These are phyloP conservation scores for Boloria selene DNA, from an alignment of 2,888 invertebrate species.

Conservation along the genomic window DNA sequence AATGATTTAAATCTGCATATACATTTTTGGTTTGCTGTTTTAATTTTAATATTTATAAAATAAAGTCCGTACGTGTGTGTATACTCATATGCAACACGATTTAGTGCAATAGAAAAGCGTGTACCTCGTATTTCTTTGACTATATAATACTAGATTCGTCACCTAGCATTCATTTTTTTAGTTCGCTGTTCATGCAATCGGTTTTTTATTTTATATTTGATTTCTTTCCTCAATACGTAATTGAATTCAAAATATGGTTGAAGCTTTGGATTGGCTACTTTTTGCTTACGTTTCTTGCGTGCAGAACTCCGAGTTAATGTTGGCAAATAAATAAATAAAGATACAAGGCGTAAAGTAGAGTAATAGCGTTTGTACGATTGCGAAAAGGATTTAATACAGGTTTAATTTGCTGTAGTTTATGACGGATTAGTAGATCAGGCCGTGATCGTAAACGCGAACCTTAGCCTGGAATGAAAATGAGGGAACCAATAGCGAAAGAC, in stretches of 20 bases:
- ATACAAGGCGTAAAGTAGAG: background rate
- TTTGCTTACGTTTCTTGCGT: no score
- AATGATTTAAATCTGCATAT: background rate
- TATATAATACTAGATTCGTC: no score
- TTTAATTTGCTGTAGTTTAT: slow-evolving; percentile 32
- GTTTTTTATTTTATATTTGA: no score
- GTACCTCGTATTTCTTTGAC: no score
- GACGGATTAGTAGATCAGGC: slow-evolving; percentile 33
- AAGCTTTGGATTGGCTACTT: no score
- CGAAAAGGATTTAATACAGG: slow-evolving; percentile 31
- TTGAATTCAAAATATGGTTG: no score
- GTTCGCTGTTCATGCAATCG: no score
- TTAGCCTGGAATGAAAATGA: slow-evolving; percentile 35
- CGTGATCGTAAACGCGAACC: slow-evolving; percentile 35
- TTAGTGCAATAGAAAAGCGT: no score
- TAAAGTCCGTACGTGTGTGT: no score
- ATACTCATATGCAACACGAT: no score
- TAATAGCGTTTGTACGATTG: slow-evolving; percentile 19
- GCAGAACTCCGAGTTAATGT: background rate
- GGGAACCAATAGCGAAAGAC: slow-evolving; percentile 33
- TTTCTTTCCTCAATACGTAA: no score
- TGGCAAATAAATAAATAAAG: slow-evolving; percentile 10
- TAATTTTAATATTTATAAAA: background rate
- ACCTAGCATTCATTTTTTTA: no score
- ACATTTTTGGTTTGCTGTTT: background rate